Conservation (phyloP, 2,888 invertebrate genomes). For the Bimastos eiseni region DNA sequence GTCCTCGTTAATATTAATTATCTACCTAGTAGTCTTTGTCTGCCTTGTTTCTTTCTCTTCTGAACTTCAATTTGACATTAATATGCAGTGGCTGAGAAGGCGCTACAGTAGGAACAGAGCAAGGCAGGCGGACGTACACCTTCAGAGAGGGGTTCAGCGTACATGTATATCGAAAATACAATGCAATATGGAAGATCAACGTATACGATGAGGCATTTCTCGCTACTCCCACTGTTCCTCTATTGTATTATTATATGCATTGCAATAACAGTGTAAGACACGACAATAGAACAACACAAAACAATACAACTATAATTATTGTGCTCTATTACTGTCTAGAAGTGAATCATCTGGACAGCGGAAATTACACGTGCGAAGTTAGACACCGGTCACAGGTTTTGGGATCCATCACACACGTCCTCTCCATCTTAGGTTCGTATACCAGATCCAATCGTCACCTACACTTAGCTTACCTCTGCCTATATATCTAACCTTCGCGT, state of each 20-base stretch:
- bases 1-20: too few species aligned
- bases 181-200: too few species aligned
- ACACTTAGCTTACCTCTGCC: neutral
- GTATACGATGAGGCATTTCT: too few species aligned
- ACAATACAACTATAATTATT: neutral
- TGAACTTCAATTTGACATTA: too few species aligned
- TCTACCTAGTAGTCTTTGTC: too few species aligned
- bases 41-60: too few species aligned
- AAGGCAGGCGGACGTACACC: neutral
- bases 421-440: neutral
- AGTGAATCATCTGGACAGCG: conserved; percentile 15
- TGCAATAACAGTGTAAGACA: neutral
- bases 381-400: neutral
- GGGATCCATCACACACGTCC: neutral
- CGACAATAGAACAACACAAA: neutral
- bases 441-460: neutral
- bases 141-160: neutral
- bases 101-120: too few species aligned
- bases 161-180: neutral
- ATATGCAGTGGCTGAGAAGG: too few species aligned
- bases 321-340: conserved; percentile 15
- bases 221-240: neutral
- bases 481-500: neutral
- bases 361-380: conserved; percentile 31
- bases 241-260: neutral